Percentiles rank a stretch among this genome's conserved stretches.
phyloP scores from a whole-genome alignment of 2,113 vertebrate genomes.

The Etheostoma spectabile region DNA sequence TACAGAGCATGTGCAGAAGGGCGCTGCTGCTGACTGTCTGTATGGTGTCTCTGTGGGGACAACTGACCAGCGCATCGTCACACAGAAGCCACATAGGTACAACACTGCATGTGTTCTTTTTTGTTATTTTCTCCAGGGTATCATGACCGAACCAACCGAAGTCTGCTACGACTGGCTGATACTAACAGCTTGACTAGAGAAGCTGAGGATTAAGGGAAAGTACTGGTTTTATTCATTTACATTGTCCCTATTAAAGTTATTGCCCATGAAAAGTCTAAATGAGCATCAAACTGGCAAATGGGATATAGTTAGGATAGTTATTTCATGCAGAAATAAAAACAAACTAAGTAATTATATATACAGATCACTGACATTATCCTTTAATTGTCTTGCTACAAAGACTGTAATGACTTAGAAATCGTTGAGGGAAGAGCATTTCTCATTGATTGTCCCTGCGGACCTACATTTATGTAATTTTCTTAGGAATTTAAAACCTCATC shows the following conservation, averaged over 20 bases:
- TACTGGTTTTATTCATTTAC: neutral
- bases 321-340: slow-evolving; percentile 20
- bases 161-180: slow-evolving; percentile 1
- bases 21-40: slow-evolving; percentile 89
- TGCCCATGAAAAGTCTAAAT: neutral
- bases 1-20: slow-evolving; percentile 88
- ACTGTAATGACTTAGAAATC: slow-evolving; percentile 7
- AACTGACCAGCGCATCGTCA: slow-evolving; percentile 86
- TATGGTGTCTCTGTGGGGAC: slow-evolving; percentile 90
- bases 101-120: slow-evolving; percentile 22
- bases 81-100: slow-evolving; percentile 93
- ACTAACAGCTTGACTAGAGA: slow-evolving; percentile 1
- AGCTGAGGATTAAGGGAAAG: slow-evolving; percentile 8
- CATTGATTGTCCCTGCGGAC: neutral
- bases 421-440: slow-evolving; percentile 19
- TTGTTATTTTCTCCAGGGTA: slow-evolving; percentile 11
- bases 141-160: neutral
- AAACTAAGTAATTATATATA: neutral
- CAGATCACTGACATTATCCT: neutral
- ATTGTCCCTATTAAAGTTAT: neutral
- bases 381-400: slow-evolving; percentile 3
- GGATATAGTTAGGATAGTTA: neutral
- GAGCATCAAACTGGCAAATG: neutral
- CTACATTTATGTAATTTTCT: neutral
- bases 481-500: neutral